Evolutionary conservation across 2,113 vertebrate species (phyloP).

Genomic region (Parus major): DNA sequence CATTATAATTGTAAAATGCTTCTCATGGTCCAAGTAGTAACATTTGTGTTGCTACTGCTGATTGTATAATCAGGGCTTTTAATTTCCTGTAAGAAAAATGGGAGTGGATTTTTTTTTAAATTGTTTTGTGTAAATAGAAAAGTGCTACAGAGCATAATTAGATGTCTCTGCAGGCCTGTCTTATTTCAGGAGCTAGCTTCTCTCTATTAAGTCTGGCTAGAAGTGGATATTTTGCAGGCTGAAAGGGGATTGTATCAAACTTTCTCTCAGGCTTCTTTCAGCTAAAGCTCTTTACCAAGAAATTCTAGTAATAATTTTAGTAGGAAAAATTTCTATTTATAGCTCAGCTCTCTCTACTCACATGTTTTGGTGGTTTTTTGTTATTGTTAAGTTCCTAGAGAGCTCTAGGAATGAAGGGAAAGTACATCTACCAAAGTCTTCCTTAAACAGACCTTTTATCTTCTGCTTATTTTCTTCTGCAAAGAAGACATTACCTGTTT

Average conservation of each 20-base stretch:
- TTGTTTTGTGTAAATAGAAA: constrained; percentile 22
- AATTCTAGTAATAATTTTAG: constrained; percentile 26
- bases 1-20: neutral
- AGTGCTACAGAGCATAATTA: constrained; percentile 19
- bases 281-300: constrained; percentile 25
- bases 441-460: neutral
- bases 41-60: constrained; percentile 24
- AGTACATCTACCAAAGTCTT: neutral
- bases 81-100: constrained; percentile 28
- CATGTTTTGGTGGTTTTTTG: neutral
- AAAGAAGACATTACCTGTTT: neutral
- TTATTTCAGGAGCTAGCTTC: neutral
- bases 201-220: neutral
- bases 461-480: neutral
- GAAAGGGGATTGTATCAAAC: neutral
- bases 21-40: neutral
- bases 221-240: neutral
- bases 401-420: neutral
- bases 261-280: constrained; percentile 16
- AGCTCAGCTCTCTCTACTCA: neutral
- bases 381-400: constrained; percentile 38
- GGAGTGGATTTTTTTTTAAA: neutral
- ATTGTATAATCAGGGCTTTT: constrained; percentile 24
- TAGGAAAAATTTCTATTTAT: constrained; percentile 28
- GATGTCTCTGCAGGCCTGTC: neutral